Percentiles rank a stretch among this genome's conserved stretches.
Conservation (phyloP, 2,888 invertebrate species). For the Melanchra persicariae region DNA sequence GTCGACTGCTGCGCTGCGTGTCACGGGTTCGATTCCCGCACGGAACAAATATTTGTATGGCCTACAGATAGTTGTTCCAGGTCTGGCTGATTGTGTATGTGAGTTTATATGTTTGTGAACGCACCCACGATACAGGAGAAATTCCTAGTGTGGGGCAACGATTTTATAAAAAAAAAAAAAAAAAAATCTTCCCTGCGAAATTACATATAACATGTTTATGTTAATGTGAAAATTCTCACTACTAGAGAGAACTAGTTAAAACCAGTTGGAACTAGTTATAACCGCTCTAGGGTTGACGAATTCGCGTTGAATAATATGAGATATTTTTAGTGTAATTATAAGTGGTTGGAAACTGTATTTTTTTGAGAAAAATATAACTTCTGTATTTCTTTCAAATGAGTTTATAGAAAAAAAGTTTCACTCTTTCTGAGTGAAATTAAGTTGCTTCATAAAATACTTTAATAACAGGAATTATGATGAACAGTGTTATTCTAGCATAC, state of each 20-base stretch:
- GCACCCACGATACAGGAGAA: too few species aligned
- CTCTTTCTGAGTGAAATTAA: not conserved
- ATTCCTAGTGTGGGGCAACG: too few species aligned
- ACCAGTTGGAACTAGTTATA: constrained; percentile 50
- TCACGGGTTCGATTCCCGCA: too few species aligned
- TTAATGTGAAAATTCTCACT: constrained; percentile 50
- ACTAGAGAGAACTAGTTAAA: constrained; percentile 58
- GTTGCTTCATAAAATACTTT: not conserved
- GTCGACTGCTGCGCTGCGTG: too few species aligned
- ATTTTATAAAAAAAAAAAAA: too few species aligned
- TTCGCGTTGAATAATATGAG: constrained; percentile 35
- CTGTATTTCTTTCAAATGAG: constrained; percentile 25
- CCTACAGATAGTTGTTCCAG: too few species aligned
- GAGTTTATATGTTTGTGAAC: too few species aligned
- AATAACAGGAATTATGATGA: not conserved
- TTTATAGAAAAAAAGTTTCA: not conserved
- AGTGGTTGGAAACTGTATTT: constrained; percentile 9
- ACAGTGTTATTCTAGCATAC: not conserved
- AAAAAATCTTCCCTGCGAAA: constrained; percentile 2
- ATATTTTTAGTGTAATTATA: constrained; percentile 26
- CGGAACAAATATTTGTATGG: too few species aligned
- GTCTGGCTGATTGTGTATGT: too few species aligned
- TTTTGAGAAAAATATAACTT: constrained; percentile 2
- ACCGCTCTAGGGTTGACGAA: constrained; percentile 49
- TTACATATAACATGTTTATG: constrained; percentile 59